Percentiles rank a stretch among this genome's conserved stretches.
Evolutionary conservation across 2,888 invertebrate genomes (phyloP).

Genomic region (Drosophila kanekoi): DNA sequence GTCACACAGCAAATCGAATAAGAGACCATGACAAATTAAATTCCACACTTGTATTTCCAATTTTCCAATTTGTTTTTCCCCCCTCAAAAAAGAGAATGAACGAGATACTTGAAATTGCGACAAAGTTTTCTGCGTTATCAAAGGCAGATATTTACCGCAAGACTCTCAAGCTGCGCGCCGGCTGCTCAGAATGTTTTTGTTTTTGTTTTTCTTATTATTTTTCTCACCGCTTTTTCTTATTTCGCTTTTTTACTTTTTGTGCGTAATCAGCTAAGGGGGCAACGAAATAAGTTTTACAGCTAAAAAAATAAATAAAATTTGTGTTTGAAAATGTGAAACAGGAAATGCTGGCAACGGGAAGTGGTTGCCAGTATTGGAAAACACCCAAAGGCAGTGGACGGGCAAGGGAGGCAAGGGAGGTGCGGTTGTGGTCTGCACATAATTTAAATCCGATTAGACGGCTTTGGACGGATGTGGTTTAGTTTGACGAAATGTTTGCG

Average conservation of each 20-base stretch:
- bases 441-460: slow-evolving; percentile 56
- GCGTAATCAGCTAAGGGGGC: slow-evolving; percentile 49
- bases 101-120: slow-evolving; percentile 23
- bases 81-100: neutral
- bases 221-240: slow-evolving; percentile 19
- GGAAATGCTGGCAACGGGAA: slow-evolving; percentile 47
- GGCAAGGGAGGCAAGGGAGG: neutral
- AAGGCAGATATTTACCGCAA: slow-evolving; percentile 44
- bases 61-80: slow-evolving; percentile 11
- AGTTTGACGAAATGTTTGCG: slow-evolving; percentile 6
- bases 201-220: slow-evolving; percentile 51
- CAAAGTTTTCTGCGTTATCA: slow-evolving; percentile 54
- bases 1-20: slow-evolving; percentile 16
- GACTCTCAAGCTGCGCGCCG: slow-evolving; percentile 38
- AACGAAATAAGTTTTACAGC: slow-evolving; percentile 63
- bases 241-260: slow-evolving; percentile 6
- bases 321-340: slow-evolving; percentile 58
- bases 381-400: neutral
- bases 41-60: slow-evolving; percentile 20
- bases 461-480: slow-evolving; percentile 37
- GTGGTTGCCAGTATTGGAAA: slow-evolving; percentile 6
- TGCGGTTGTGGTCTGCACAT: slow-evolving; percentile 25
- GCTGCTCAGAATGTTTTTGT: slow-evolving; percentile 66
- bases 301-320: slow-evolving; percentile 67
- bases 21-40: slow-evolving; percentile 19